These are phyloP conservation scores for Tretioscincus oriximinensis DNA, from an alignment of 2,113 vertebrate genomes.

Conservation along the genomic window DNA sequence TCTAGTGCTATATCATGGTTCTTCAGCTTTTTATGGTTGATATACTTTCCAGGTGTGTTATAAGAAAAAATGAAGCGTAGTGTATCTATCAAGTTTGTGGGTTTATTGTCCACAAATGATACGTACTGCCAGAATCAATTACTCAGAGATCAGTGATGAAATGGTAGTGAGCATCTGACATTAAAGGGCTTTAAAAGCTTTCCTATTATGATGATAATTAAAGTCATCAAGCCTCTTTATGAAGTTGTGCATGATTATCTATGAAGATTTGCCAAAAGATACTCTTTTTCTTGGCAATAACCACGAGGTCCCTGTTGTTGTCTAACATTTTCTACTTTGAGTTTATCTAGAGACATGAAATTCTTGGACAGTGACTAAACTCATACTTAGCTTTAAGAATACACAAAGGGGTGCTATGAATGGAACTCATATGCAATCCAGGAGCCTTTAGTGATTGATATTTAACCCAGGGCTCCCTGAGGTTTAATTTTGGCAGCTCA, in stretches of 20 bases:
- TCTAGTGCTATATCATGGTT: background rate
- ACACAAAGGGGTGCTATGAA: slow-evolving; percentile 4
- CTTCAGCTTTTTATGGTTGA: background rate
- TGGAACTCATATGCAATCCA: background rate
- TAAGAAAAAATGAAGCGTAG: background rate
- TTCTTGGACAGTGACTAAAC: background rate
- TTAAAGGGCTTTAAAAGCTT: slow-evolving; percentile 20
- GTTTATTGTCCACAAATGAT: slow-evolving; percentile 23
- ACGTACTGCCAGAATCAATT: slow-evolving; percentile 9
- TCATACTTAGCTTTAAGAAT: background rate
- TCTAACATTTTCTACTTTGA: background rate
- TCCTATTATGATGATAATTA: slow-evolving; percentile 9
- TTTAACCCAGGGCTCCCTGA: background rate
- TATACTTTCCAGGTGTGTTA: background rate
- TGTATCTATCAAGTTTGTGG: background rate
- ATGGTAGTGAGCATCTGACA: background rate
- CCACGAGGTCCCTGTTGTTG: background rate
- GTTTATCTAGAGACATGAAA: background rate
- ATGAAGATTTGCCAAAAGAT: background rate
- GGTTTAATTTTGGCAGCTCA: background rate
- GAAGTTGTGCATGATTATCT: background rate
- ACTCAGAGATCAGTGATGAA: slow-evolving; percentile 12
- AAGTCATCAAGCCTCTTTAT: slow-evolving; percentile 25
- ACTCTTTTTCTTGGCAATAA: background rate
- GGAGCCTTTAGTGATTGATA: background rate